Percentiles rank a stretch among this genome's conserved stretches.
Evolutionary conservation across 2,797 vertebrate genomes (phyloP).

Genomic region (Staurois parvus): DNA sequence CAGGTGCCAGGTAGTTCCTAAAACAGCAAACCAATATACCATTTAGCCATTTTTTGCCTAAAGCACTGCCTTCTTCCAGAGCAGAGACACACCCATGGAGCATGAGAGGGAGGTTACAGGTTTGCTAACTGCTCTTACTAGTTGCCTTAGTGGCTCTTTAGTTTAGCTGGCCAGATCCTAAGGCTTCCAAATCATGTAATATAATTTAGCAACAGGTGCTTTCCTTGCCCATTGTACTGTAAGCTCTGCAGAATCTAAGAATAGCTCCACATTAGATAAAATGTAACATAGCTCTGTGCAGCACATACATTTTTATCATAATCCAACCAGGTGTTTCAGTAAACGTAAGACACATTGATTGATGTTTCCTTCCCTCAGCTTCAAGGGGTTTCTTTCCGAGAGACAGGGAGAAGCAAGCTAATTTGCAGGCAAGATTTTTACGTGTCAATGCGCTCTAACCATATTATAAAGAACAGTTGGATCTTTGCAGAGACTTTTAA

Average conservation of each 20-base stretch:
- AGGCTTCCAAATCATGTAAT: neutral
- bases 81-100: too few species aligned
- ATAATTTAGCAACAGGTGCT: neutral
- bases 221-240: neutral
- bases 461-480: constrained; percentile 15
- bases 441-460: constrained; percentile 27
- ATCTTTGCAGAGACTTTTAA: neutral
- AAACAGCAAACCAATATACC: too few species aligned
- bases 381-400: constrained; percentile 21
- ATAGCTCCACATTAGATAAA: constrained; percentile 25
- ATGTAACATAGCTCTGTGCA: constrained; percentile 12
- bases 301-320: constrained; percentile 27
- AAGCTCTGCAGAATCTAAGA: neutral
- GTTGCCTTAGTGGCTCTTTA: neutral
- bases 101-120: too few species aligned
- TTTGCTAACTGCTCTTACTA: too few species aligned
- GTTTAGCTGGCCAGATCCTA: neutral
- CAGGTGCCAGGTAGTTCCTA: too few species aligned
- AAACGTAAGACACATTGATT: constrained; percentile 45
- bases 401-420: neutral
- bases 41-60: too few species aligned
- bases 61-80: too few species aligned
- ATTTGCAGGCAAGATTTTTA: constrained; percentile 23
- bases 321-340: constrained; percentile 23
- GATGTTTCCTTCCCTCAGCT: constrained; percentile 43